Evolutionary conservation across 2,113 vertebrate species (phyloP).

Genomic region (Spheniscus mendiculus): DNA sequence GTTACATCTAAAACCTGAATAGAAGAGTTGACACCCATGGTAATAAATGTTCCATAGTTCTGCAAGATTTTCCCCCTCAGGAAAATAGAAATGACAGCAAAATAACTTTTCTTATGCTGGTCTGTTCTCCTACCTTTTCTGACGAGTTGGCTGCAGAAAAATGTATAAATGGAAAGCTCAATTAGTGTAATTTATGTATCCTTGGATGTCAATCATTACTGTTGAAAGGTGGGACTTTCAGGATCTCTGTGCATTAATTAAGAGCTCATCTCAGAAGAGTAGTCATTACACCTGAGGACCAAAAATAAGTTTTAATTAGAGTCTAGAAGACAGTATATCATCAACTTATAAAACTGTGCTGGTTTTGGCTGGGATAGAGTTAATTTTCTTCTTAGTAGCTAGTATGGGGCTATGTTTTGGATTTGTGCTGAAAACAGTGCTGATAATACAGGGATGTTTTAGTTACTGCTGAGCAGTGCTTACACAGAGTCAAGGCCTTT

Average conservation of each 20-base stretch:
- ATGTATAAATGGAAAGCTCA: constrained; percentile 72
- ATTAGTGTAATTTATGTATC: constrained; percentile 80
- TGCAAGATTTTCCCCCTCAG: constrained; percentile 22
- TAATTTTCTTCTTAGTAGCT: too few species aligned
- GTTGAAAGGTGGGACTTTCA: constrained; percentile 79
- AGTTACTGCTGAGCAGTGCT: too few species aligned
- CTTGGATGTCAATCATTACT: constrained; percentile 81
- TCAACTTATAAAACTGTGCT: constrained; percentile 47
- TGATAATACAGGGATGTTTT: too few species aligned
- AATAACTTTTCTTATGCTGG: constrained; percentile 41
- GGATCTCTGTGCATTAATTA: constrained; percentile 83
- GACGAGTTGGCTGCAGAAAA: constrained; percentile 72
- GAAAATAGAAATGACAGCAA: constrained; percentile 41
- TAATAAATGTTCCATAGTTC: constrained; percentile 12
- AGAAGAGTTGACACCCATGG: neutral
- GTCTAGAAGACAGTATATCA: constrained; percentile 73
- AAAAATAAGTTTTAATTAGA: constrained; percentile 81
- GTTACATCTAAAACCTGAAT: neutral
- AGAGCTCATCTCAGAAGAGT: constrained; percentile 79
- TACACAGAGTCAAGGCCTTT: too few species aligned
- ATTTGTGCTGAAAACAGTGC: too few species aligned
- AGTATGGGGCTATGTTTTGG: too few species aligned
- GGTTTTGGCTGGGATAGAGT: too few species aligned
- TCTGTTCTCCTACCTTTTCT: constrained; percentile 80
- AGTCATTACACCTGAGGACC: constrained; percentile 81